Conservation (phyloP, 2,888 invertebrate species). For the Tenthredo notha region DNA sequence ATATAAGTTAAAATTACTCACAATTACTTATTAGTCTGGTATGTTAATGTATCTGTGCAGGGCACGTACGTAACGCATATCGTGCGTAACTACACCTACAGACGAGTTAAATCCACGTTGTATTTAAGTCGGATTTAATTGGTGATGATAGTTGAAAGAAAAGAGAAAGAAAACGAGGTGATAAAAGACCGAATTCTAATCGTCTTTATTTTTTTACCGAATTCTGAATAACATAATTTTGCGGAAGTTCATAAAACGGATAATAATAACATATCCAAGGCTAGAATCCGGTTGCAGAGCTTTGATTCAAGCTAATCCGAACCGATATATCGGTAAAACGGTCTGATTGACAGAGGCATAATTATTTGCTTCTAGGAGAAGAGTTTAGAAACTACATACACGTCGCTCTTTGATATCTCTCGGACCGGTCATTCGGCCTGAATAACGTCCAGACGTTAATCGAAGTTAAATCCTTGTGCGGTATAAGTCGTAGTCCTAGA, state of each 20-base stretch:
- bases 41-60: constrained; percentile 63
- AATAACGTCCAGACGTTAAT: constrained; percentile 33
- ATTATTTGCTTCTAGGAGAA: constrained; percentile 44
- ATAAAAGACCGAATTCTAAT: neutral
- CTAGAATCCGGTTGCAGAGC: neutral
- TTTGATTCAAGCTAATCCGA: constrained; percentile 8
- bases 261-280: constrained; percentile 23
- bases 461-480: constrained; percentile 39
- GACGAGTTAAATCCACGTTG: constrained; percentile 9
- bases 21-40: constrained; percentile 64
- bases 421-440: constrained; percentile 25
- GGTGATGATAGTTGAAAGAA: neutral
- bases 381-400: constrained; percentile 39
- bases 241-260: constrained; percentile 11
- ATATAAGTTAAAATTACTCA: constrained; percentile 27
- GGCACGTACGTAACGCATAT: constrained; percentile 43
- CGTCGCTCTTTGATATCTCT: constrained; percentile 37
- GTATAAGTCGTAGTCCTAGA: neutral
- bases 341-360: constrained; percentile 45
- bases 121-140: neutral
- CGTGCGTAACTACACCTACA: neutral
- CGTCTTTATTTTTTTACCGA: neutral
- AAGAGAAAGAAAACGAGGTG: neutral
- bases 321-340: constrained; percentile 28
- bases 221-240: neutral